Base-by-base conservation (phyloP, 2,888 invertebrate species). In the Charanyca ferruginea region DNA sequence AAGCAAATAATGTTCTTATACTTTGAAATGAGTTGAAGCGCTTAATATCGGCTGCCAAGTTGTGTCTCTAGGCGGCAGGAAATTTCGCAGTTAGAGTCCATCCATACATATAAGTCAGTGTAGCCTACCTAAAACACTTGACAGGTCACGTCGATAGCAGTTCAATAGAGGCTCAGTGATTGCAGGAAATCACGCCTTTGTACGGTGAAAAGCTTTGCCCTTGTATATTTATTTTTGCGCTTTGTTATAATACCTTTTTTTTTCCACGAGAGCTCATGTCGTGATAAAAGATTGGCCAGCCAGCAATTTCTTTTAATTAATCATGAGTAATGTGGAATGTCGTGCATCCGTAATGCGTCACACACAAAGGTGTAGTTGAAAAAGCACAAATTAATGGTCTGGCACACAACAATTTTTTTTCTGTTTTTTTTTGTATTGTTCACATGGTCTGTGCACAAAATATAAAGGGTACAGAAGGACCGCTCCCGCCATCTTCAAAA, bases 101-200 rank as follows among this genome's bases (percentile, higher is more conserved):
- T 11, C 16, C 38, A 38, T 38, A 5, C 3, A 16, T 38, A 38
- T 1, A 16, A 38, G 16, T 38, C 16, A 38, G 38, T 38, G 16
- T 3, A 5, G 38, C 38, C 38, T 16, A 38, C n/a, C 65, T 60
- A 49, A 73, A 70, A 45, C 57, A 58, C 60, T 70, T 44, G 61
- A 62, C 54, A 44, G 66, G 66, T 48, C 47, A 59, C 53, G 32
- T 28, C 16, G 45, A 70, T 60, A 61, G 45, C 71, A 35, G 59
- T 28, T 59, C 64, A 55, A 73, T 69, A 57, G 51, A 32, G 22
- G 35, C 13, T 25, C 42, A 32, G 38, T 64, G 55, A 73, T 73
- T 70, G 59, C 44, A 41, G 58, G 49, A 55, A 69, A 70, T 57
- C 47, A 35, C 47, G 38, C 22, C n/a, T 32, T 47, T 68, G 51